These are phyloP conservation scores for Melanaphis sacchari DNA, from an alignment of 1,140 invertebrate genomes.

Conservation along the genomic window DNA sequence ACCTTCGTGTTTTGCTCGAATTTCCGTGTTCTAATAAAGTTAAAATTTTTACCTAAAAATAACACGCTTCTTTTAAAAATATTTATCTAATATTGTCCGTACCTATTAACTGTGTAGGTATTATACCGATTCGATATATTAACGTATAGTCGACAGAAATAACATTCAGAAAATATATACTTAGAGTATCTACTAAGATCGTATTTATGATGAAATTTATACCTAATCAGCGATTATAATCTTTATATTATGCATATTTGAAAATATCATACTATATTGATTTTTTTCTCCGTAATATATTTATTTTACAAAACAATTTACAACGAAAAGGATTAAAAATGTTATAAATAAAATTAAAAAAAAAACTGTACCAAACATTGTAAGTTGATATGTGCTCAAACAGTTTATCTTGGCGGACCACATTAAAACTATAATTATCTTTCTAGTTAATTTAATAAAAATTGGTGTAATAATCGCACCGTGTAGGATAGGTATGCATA, in stretches of 20 bases:
- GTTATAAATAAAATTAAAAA: neutral
- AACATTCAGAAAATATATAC: neutral
- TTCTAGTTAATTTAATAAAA: neutral
- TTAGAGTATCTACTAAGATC: neutral
- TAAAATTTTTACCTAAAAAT: slow-evolving; percentile 36
- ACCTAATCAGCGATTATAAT: neutral
- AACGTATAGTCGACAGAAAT: neutral
- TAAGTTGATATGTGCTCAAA: slow-evolving; percentile 2
- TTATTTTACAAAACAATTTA: neutral
- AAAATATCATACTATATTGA: neutral
- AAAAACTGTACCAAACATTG: neutral
- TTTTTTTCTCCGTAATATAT: neutral
- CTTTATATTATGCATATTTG: neutral
- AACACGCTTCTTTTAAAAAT: slow-evolving; percentile 12
- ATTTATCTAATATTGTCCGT: neutral
- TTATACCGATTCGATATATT: neutral
- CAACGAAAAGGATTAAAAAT: neutral
- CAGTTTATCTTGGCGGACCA: neutral
- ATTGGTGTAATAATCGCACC: neutral
- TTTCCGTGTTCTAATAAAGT: slow-evolving; percentile 49
- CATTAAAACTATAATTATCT: neutral
- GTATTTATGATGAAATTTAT: neutral
- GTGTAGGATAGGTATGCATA: neutral
- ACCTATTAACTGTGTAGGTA: neutral
- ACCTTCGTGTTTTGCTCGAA: slow-evolving; percentile 48